Percentiles rank a stretch among this genome's conserved stretches.
phyloP scores from a whole-genome alignment of 2,888 invertebrate species.

The Trichopria drosophilae region DNA sequence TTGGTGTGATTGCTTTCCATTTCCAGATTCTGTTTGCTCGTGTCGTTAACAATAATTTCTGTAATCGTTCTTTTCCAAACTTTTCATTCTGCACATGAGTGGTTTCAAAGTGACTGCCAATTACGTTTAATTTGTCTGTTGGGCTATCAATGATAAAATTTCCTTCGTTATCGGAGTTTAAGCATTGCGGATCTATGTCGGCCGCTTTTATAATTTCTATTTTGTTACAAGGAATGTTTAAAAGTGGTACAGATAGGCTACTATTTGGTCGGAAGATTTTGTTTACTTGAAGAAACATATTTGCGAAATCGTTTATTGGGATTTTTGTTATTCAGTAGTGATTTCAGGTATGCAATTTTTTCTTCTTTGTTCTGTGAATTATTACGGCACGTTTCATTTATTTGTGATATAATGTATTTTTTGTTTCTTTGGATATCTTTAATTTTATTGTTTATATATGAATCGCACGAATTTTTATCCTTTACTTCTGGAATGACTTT shows the following conservation, averaged over 20 bases:
- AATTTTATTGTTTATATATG: too few species aligned
- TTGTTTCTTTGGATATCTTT: constrained; percentile 11
- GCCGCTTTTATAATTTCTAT: not conserved
- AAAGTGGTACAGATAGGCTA: not conserved
- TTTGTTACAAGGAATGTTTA: constrained; percentile 5
- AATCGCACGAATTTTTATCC: not conserved
- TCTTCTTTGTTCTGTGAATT: not conserved
- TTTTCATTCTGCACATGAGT: too few species aligned
- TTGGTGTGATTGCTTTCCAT: too few species aligned
- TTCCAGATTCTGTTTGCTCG: not conserved
- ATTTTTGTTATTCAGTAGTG: constrained; percentile 13
- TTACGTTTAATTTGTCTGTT: too few species aligned
- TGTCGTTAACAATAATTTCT: not conserved
- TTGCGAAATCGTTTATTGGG: constrained; percentile 5
- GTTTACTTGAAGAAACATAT: constrained; percentile 28
- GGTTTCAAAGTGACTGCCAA: too few species aligned
- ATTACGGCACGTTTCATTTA: not conserved
- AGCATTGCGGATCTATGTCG: too few species aligned
- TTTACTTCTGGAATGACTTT: constrained; percentile 4
- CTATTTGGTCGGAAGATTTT: constrained; percentile 20
- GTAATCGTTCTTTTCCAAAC: too few species aligned
- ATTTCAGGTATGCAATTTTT: constrained; percentile 8
- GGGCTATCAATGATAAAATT: constrained; percentile 12
- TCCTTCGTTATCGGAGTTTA: not conserved
- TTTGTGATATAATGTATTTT: not conserved